These are phyloP conservation scores for Zootermopsis nevadensis DNA, from an alignment of 2,888 invertebrate genomes.

Conservation along the genomic window DNA sequence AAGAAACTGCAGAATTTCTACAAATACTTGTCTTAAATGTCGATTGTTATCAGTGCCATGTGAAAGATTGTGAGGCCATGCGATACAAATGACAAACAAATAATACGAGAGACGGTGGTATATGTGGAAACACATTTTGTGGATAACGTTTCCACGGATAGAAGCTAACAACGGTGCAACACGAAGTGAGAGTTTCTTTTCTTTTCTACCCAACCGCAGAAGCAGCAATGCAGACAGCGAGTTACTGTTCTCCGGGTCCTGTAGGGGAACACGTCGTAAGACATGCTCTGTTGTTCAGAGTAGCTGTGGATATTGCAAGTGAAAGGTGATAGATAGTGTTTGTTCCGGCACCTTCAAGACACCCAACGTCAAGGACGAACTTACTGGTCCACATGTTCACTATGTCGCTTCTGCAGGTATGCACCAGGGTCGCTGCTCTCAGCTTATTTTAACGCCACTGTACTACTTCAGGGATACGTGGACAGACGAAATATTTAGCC, in stretches of 20 bases:
- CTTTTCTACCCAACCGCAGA: not conserved
- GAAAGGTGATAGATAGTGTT: not conserved
- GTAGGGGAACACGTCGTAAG: not conserved
- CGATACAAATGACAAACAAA: not conserved
- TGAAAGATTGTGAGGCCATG: not conserved
- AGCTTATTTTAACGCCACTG: no score
- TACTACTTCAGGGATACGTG: no score
- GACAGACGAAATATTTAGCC: no score
- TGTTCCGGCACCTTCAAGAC: not conserved
- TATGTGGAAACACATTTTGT: not conserved
- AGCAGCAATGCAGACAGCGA: not conserved
- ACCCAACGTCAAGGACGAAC: not conserved
- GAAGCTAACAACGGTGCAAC: not conserved
- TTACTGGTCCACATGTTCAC: not conserved
- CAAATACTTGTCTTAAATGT: no score
- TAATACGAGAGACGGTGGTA: not conserved
- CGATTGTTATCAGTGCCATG: no score
- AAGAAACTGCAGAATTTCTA: no score
- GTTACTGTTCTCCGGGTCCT: not conserved
- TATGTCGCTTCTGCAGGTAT: not conserved
- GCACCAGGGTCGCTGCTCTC: not conserved
- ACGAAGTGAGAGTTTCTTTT: conserved; percentile 1
- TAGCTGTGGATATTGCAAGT: not conserved
- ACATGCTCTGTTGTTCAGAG: not conserved
- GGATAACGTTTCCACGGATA: not conserved